Evolutionary conservation across 2,888 invertebrate genomes (phyloP).

Genomic region (Phragmatobia fuliginosa): DNA sequence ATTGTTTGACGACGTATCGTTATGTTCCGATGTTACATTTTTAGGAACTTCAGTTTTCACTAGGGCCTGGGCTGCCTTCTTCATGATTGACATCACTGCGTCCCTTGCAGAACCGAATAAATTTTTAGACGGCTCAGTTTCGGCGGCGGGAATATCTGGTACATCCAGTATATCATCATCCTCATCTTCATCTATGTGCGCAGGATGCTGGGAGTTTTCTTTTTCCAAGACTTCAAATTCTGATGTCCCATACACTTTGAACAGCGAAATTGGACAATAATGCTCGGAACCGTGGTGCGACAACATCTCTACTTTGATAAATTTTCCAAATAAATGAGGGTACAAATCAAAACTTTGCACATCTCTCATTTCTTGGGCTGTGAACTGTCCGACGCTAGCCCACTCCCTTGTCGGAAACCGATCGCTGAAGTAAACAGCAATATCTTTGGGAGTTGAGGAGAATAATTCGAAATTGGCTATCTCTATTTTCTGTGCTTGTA

Average conservation of each 20-base stretch:
- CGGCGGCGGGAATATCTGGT: constrained; percentile 77
- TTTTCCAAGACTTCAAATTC: constrained; percentile 96
- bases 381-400: constrained; percentile 95
- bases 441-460: constrained; percentile 97
- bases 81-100: constrained; percentile 96
- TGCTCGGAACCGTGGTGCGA: constrained; percentile 99
- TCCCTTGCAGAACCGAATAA: constrained; percentile 95
- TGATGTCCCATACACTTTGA: constrained; percentile 97
- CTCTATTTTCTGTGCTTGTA: constrained; percentile 97
- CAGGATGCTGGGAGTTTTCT: constrained; percentile 90
- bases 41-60: constrained; percentile 90
- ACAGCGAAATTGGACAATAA: constrained; percentile 98
- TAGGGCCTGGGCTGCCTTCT: constrained; percentile 95
- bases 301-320: constrained; percentile 95
- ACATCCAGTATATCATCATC: constrained; percentile 89
- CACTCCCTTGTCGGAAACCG: constrained; percentile 97
- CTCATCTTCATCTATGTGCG: constrained; percentile 89
- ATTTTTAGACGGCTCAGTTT: constrained; percentile 88
- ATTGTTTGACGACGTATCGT: constrained; percentile 77
- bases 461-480: constrained; percentile 99
- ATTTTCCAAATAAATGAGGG: constrained; percentile 94
- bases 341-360: constrained; percentile 94
- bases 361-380: constrained; percentile 94
- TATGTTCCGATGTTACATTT: constrained; percentile 84
- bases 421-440: constrained; percentile 95